These are phyloP conservation scores for Merops nubicus DNA, from an alignment of 2,113 vertebrate species.

Conservation along the genomic window DNA sequence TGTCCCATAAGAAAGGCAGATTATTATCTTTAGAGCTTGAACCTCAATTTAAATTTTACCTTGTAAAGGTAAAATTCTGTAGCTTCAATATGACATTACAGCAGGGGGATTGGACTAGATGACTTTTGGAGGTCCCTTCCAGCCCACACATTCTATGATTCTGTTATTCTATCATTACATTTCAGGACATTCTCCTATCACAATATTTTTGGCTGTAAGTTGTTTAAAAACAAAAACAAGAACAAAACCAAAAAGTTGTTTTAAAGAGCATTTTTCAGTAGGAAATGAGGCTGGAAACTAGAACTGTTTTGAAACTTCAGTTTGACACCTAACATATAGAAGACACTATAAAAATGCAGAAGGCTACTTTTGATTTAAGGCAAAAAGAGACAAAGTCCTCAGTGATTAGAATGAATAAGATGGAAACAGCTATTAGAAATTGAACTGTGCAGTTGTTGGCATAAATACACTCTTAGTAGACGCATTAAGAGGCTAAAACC, in stretches of 20 bases:
- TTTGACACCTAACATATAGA: neutral
- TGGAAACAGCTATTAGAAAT: slow-evolving; percentile 39
- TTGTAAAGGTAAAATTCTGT: neutral
- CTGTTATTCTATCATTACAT: too few relatives aligned
- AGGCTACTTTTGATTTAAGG: neutral
- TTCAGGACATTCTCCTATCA: neutral
- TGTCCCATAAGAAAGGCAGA: neutral
- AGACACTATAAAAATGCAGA: neutral
- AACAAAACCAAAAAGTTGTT: too few relatives aligned
- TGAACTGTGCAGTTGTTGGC: slow-evolving; percentile 33
- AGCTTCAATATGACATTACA: neutral
- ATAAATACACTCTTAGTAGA: slow-evolving; percentile 33
- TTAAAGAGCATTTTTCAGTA: neutral
- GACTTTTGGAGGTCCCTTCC: too few relatives aligned
- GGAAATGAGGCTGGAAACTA: neutral
- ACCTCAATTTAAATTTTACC: neutral
- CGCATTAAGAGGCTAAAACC: neutral
- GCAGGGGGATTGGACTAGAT: too few relatives aligned
- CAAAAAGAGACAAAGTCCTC: slow-evolving; percentile 15
- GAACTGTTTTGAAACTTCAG: neutral
- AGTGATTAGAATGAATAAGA: slow-evolving; percentile 17
- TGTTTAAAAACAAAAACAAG: neutral
- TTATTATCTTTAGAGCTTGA: neutral
- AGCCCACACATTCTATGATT: too few relatives aligned
- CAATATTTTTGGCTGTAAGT: neutral